phyloP scores from a whole-genome alignment of 1,140 invertebrate species.

The Megalopta genalis region DNA sequence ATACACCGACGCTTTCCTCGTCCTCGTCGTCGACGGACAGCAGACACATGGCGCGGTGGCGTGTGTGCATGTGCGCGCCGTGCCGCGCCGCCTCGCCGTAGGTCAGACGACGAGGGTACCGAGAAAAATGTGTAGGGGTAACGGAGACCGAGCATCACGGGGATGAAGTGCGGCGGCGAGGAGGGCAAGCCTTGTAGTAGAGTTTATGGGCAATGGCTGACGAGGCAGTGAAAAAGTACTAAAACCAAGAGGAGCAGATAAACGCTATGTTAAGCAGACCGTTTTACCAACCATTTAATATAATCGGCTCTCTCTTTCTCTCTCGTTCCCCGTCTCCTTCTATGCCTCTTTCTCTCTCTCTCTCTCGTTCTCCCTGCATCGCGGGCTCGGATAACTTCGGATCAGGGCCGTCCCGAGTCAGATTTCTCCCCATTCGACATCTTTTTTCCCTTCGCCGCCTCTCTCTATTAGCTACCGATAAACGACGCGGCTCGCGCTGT shows the following conservation, averaged over 20 bases:
- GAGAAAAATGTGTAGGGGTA: slow-evolving; percentile 52
- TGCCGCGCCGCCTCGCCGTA: too few relatives aligned
- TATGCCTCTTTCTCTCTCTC: slow-evolving; percentile 48
- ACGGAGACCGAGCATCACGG: slow-evolving; percentile 40
- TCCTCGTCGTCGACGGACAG: background rate
- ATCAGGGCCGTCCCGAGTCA: slow-evolving; percentile 55
- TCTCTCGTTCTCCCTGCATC: slow-evolving; percentile 17
- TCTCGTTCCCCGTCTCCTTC: slow-evolving; percentile 53
- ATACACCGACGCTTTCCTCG: slow-evolving; percentile 17
- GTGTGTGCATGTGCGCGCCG: slow-evolving; percentile 9
- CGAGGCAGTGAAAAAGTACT: slow-evolving; percentile 80
- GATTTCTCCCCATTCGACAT: slow-evolving; percentile 38
- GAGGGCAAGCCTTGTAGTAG: slow-evolving; percentile 56
- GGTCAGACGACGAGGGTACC: slow-evolving; percentile 35
- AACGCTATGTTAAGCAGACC: slow-evolving; percentile 80
- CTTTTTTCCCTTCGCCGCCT: background rate
- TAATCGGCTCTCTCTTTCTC: slow-evolving; percentile 74
- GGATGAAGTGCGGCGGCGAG: slow-evolving; percentile 37
- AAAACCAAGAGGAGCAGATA: slow-evolving; percentile 79
- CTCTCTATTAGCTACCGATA: slow-evolving; percentile 19
- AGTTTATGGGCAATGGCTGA: slow-evolving; percentile 80
- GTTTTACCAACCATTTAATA: slow-evolving; percentile 80
- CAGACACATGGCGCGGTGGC: slow-evolving; percentile 3
- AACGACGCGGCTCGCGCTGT: background rate
- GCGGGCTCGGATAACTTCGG: slow-evolving; percentile 65